A percentile compares a stretch with the other conserved stretches of the same genome.
These are phyloP conservation scores for Tachina lurida DNA, from an alignment of 2,888 invertebrate species.

Conservation along the genomic window DNA sequence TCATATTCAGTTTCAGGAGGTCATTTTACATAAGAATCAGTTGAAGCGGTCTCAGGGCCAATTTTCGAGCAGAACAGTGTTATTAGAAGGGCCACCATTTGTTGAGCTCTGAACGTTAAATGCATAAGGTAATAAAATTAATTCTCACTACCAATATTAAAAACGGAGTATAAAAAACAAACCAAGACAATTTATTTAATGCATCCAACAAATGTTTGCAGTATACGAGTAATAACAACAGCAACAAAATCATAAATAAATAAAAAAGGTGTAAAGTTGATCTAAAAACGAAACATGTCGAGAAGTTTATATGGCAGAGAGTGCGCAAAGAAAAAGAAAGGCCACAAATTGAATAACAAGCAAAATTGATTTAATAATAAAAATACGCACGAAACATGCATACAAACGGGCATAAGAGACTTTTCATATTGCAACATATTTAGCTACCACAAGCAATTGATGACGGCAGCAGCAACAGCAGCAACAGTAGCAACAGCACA, in stretches of 20 bases:
- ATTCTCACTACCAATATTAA: slow-evolving; percentile 66
- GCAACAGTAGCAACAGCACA: background rate
- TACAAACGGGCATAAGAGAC: slow-evolving; percentile 33
- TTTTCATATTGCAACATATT: slow-evolving; percentile 65
- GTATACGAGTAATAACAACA: slow-evolving; percentile 33
- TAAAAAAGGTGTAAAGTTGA: slow-evolving; percentile 70
- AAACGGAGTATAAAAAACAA: slow-evolving; percentile 50
- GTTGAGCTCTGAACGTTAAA: slow-evolving; percentile 31
- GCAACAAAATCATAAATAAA: slow-evolving; percentile 49
- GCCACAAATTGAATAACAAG: slow-evolving; percentile 71
- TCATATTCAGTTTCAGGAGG: too few species aligned
- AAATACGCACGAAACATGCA: slow-evolving; percentile 45
- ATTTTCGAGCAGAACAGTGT: too few species aligned
- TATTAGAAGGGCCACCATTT: background rate
- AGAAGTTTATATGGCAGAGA: slow-evolving; percentile 56
- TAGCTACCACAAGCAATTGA: slow-evolving; percentile 54
- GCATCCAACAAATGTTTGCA: slow-evolving; percentile 53
- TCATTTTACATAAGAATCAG: too few species aligned
- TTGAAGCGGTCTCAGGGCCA: too few species aligned
- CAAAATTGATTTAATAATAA: slow-evolving; percentile 71
- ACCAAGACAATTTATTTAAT: slow-evolving; percentile 65
- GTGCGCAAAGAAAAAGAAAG: slow-evolving; percentile 39
- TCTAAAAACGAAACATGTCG: slow-evolving; percentile 68
- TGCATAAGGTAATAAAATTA: slow-evolving; percentile 65
- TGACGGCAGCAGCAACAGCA: slow-evolving; percentile 6